Conservation (phyloP, 2,888 invertebrate genomes). For the Lamellibrachia columna region DNA sequence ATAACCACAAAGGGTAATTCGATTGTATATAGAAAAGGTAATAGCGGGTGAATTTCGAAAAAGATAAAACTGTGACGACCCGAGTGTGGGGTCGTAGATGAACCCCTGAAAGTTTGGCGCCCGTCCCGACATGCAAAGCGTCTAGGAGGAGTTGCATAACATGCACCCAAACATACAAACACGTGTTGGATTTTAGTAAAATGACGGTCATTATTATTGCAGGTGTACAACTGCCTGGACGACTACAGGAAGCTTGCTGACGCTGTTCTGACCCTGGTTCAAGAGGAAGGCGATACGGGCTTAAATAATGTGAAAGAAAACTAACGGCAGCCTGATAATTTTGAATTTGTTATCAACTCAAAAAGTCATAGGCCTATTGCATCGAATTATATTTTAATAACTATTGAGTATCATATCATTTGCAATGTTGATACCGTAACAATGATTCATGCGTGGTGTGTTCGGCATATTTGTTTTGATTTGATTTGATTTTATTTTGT, state of each 20-base stretch:
- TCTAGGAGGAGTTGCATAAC: too few relatives aligned
- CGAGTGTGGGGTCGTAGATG: too few relatives aligned
- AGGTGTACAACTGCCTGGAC: constrained; percentile 51
- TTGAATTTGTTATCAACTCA: neutral
- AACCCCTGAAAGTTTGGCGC: too few relatives aligned
- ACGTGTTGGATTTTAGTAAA: neutral
- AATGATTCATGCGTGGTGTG: neutral
- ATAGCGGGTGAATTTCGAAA: too few relatives aligned
- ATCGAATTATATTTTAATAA: neutral
- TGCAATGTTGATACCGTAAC: too few relatives aligned
- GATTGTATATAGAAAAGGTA: too few relatives aligned
- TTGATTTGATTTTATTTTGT: too few relatives aligned
- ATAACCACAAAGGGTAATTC: too few relatives aligned
- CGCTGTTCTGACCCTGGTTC: constrained; percentile 43
- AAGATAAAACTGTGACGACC: too few relatives aligned
- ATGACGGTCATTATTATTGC: neutral
- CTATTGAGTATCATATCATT: neutral
- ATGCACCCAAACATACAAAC: neutral
- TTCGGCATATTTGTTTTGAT: neutral
- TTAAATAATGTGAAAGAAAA: neutral
- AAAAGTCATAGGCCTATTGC: neutral
- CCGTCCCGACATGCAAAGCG: too few relatives aligned
- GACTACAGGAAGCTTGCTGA: constrained; percentile 49
- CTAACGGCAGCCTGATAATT: neutral
- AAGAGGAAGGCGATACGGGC: constrained; percentile 17